Percentiles rank a stretch among this genome's conserved stretches.
Evolutionary conservation across 2,113 vertebrate genomes (phyloP).

Genomic region (Sinocyclocheilus anshuiensis): DNA sequence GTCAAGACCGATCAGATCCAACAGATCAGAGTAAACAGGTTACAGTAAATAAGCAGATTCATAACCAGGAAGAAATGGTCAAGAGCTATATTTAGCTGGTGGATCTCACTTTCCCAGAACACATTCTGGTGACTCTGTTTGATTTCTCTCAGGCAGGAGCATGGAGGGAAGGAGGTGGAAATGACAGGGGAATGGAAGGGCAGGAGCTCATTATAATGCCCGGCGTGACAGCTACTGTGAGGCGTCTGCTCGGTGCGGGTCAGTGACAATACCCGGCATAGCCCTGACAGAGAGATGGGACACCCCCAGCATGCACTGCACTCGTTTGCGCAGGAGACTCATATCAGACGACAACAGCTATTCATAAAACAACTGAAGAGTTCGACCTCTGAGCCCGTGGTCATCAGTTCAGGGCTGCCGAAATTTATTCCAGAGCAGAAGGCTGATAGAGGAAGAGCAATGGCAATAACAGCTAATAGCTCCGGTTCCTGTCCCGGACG

Average conservation of each 20-base stretch:
- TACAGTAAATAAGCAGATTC: not conserved
- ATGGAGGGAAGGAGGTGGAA: slow-evolving; percentile 6
- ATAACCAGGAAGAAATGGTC: not conserved
- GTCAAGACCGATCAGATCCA: not conserved
- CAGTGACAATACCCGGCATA: slow-evolving; percentile 53
- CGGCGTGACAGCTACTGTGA: slow-evolving; percentile 57
- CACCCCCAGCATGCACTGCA: slow-evolving; percentile 47
- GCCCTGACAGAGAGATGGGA: slow-evolving; percentile 47
- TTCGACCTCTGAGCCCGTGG: slow-evolving; percentile 2
- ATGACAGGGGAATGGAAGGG: slow-evolving; percentile 36
- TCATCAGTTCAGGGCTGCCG: slow-evolving; percentile 17
- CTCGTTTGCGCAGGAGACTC: slow-evolving; percentile 37
- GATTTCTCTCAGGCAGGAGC: slow-evolving; percentile 39
- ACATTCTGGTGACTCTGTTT: slow-evolving; percentile 16
- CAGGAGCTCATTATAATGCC: slow-evolving; percentile 71
- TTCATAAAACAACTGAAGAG: slow-evolving; percentile 38
- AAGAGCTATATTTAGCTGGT: not conserved
- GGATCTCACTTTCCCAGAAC: not conserved
- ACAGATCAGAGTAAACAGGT: not conserved
- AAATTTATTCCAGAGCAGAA: slow-evolving; percentile 31
- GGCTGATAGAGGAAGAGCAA: slow-evolving; percentile 17
- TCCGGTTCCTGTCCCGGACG: slow-evolving; percentile 9
- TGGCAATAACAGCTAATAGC: slow-evolving; percentile 33
- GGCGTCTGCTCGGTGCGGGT: slow-evolving; percentile 63
- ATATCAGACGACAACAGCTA: slow-evolving; percentile 38